phyloP scores from a whole-genome alignment of 2,888 invertebrate genomes.

The Acanthococcus lagerstroemiae region DNA sequence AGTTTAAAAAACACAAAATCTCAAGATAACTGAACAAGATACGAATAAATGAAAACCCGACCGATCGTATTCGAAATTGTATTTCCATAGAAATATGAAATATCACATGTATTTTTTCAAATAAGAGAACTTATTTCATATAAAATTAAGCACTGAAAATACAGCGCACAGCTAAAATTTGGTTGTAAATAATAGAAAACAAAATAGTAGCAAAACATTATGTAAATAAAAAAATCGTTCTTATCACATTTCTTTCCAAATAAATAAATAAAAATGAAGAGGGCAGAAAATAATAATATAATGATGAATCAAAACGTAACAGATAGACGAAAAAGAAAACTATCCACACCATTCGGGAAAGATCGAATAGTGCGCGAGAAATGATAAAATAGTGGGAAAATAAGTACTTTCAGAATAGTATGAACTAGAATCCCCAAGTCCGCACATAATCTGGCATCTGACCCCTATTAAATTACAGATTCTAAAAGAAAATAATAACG shows the following conservation, averaged over 20 bases:
- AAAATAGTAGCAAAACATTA: conserved; percentile 6
- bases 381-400: not conserved
- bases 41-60: no score
- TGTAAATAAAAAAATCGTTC: conserved; percentile 17
- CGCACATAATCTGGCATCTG: no score
- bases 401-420: not conserved
- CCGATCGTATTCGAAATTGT: no score
- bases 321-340: conserved; percentile 1
- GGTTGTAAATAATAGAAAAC: conserved; percentile 13
- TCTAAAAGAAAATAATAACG: no score
- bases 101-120: conserved; percentile 24
- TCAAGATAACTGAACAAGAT: no score
- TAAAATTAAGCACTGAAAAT: conserved; percentile 11
- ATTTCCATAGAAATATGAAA: conserved; percentile 27
- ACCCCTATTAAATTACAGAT: no score
- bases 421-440: no score
- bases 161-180: not conserved
- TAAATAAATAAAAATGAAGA: conserved; percentile 9
- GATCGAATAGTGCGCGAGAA: not conserved
- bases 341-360: not conserved
- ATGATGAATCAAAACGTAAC: not conserved
- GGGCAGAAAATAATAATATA: conserved; percentile 2
- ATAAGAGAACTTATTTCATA: conserved; percentile 7
- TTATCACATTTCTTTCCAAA: conserved; percentile 18
- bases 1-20: no score